Evolutionary conservation across 2,888 invertebrate genomes (phyloP), one percentile per base, ranked within the genome.

Genomic region (Thyatira batis): DNA sequence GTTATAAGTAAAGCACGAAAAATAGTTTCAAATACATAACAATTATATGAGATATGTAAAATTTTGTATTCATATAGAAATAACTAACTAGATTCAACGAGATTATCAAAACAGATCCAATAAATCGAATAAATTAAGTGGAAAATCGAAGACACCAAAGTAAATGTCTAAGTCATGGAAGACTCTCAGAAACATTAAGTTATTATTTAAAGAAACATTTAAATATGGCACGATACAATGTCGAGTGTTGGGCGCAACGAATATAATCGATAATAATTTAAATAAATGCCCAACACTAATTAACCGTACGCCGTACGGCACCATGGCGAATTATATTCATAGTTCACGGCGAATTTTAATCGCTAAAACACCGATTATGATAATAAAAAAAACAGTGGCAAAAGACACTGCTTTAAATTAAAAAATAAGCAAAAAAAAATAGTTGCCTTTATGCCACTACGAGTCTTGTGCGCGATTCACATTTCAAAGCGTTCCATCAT

Each of bases 41-140:
- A 76, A 80, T 75, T 78, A 69, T 69, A 78, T 80, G 71, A 80
- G 86, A 85, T 85, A 86, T 85, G 86, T 86, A 77, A 82, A 84
- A 70, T 65, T 82, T 78, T 74, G 76, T 78, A 72, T 55, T 58
- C 67, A 71, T 70, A 20, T 74, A 78, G 62, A 79, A 76, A 73
- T 70, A 72, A 62, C 63, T 61, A 67, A 63, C 61, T 60, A 58
- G 59, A 57, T 50, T 60, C 53, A 51, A 57, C 60, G 48, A 57
- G 54, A 50, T 49, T 62, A 59, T 59, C 54, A 33, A 70, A 61
- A 63, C 55, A 58, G 61, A 62, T 59, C 53, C 46, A 64, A 59
- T 52, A 57, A 53, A 58, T 52, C 57, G 30, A 55, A 53, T 63
- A 68, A 61, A 63, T 56, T 60, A 51, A 57, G 63, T 52, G 61